Evolutionary conservation across 2,797 vertebrate genomes (phyloP).

Genomic region (Synanceia verrucosa): DNA sequence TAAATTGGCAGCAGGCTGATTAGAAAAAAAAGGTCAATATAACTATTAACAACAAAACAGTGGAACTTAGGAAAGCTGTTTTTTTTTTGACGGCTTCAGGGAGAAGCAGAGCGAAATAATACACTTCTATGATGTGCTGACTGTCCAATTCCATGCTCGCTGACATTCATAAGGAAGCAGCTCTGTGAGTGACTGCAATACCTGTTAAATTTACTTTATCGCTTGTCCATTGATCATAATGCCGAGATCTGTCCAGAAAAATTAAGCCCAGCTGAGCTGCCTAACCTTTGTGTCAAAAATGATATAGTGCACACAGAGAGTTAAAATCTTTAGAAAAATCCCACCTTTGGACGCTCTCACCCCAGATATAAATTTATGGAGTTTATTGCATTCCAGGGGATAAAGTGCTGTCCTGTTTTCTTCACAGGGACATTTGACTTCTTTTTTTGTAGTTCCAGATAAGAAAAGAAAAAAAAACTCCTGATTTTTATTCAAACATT

Average conservation of each 20-base stretch:
- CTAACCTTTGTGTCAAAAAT: slow-evolving; percentile 48
- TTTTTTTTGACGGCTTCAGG: slow-evolving; percentile 13
- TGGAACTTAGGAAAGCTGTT: neutral
- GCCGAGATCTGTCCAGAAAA: slow-evolving; percentile 32
- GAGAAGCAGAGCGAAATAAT: slow-evolving; percentile 19
- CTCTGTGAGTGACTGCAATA: slow-evolving; percentile 16
- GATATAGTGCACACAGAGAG: slow-evolving; percentile 13
- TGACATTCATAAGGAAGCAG: slow-evolving; percentile 44
- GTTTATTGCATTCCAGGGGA: slow-evolving; percentile 41
- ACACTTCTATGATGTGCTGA: slow-evolving; percentile 32
- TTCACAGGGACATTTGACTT: slow-evolving; percentile 29
- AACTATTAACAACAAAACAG: neutral
- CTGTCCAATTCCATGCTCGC: slow-evolving; percentile 24
- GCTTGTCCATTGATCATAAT: slow-evolving; percentile 46
- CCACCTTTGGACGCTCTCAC: slow-evolving; percentile 20
- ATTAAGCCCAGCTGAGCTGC: slow-evolving; percentile 23
- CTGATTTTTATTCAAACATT: slow-evolving; percentile 15
- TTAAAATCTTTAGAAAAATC: slow-evolving; percentile 5
- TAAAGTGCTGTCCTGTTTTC: slow-evolving; percentile 9
- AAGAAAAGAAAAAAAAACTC: too few relatives aligned
- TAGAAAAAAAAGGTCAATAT: neutral
- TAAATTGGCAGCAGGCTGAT: neutral
- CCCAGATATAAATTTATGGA: slow-evolving; percentile 15
- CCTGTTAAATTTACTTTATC: slow-evolving; percentile 27
- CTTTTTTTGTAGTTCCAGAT: slow-evolving; percentile 9